Base-by-base conservation (phyloP, 2,113 vertebrate genomes). In the Pseudorasbora parva region DNA sequence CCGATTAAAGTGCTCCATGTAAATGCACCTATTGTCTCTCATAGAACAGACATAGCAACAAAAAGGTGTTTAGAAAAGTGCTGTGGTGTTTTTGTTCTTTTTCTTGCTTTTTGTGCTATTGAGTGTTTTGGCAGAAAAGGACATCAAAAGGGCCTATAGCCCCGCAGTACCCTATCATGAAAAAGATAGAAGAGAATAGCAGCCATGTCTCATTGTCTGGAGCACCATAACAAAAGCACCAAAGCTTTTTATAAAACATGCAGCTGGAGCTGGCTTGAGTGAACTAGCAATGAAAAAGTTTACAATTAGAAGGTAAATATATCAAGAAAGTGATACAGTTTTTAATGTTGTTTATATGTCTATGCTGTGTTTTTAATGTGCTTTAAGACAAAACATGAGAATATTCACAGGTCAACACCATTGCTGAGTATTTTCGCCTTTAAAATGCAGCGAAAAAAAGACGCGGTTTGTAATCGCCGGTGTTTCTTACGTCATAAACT, bases 171-270 rank as follows among this genome's bases (percentile, higher is more conserved):
- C 69, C 41, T 45, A 25, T 25, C 69, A 72, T 25, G 41, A 72
- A 72, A 47, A 47, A 72, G 41, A 45, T 0, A 25, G 69, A 72
- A 72, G 41, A 25, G 41, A 72, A 72, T 25, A 72, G 41, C 41
- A 72, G 37, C n/a, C n/a, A 25, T 45, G 69, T 25, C 12, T n/a
- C n/a, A 72, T 72, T 72, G 69, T 72, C 69, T 72, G 4, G 33
- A 25, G 68, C 37, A 45, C 21, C 11, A 71, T 43, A 71, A 45
- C 68, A 71, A 71, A 71, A 45, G 41, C 21, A n/a, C n/a, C n/a
- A 72, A 71, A 71, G 69, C 69, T 47, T 72, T 23, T 72, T n/a
- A 72, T 23, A 14, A 47, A 72, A 72, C 11, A 72, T 10, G n/a
- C 41, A 47, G 21, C 41, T 45, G n/a, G 11, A 45, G 41, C 41